A percentile compares a stretch with the other conserved stretches of the same genome.
These are phyloP conservation scores for Argyresthia albistria DNA, from an alignment of 2,888 invertebrate species.

Conservation along the genomic window DNA sequence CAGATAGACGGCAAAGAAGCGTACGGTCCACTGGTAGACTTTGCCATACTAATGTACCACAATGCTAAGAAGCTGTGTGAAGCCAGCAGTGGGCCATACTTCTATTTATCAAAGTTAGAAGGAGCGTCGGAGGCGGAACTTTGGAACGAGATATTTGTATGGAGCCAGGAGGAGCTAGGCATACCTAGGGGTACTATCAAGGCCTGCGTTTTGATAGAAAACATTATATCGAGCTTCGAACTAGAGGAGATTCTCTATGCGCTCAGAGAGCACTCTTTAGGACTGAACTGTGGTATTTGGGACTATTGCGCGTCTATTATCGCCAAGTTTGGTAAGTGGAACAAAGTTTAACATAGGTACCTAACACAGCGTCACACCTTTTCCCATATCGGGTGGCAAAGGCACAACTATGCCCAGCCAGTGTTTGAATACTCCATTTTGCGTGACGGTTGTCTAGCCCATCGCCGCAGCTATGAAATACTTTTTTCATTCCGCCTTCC, in stretches of 20 bases:
- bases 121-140: constrained; percentile 75
- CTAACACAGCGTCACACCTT: too few species aligned
- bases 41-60: constrained; percentile 77
- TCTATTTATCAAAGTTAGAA: constrained; percentile 81
- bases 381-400: too few species aligned
- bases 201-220: constrained; percentile 81
- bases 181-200: constrained; percentile 76
- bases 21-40: constrained; percentile 79
- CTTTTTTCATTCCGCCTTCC: too few species aligned
- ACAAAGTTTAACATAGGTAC: background rate
- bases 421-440: too few species aligned
- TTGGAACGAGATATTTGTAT: constrained; percentile 80
- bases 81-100: constrained; percentile 75
- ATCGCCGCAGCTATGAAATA: too few species aligned
- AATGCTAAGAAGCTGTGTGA: constrained; percentile 67
- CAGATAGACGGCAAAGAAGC: constrained; percentile 74
- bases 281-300: constrained; percentile 83
- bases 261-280: constrained; percentile 76
- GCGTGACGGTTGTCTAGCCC: too few species aligned
- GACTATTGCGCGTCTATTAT: constrained; percentile 80
- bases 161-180: constrained; percentile 68
- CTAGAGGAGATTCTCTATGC: constrained; percentile 79
- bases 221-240: constrained; percentile 78
- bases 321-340: constrained; percentile 70
- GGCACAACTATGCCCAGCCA: too few species aligned